These are phyloP conservation scores for Acropora tenuis DNA, from an alignment of 64 coral and sea anemone species.

Conservation along the genomic window DNA sequence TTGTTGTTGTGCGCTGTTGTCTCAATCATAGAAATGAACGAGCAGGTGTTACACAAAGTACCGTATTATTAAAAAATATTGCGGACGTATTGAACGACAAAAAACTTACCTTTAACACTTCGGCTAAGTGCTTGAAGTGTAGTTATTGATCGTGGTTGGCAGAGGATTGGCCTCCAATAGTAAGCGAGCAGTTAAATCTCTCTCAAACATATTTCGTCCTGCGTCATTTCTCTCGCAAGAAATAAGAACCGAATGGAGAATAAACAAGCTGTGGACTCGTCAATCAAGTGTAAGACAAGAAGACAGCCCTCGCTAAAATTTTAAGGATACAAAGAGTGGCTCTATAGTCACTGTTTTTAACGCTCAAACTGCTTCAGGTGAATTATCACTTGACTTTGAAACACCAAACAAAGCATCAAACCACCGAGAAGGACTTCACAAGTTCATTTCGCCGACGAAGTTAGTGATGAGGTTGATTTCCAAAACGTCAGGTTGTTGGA, in stretches of 20 bases:
- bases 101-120: background rate
- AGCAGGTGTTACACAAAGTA: background rate
- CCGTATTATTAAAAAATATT: background rate
- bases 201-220: background rate
- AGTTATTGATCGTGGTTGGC: background rate
- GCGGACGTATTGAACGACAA: background rate
- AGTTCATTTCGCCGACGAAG: background rate
- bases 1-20: background rate
- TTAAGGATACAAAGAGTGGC: background rate
- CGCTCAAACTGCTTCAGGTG: background rate
- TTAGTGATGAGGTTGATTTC: background rate
- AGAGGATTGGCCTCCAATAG: too few species aligned
- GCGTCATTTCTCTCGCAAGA: background rate
- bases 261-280: slow-evolving; percentile 4
- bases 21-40: background rate
- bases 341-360: background rate
- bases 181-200: too few species aligned
- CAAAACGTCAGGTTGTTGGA: background rate
- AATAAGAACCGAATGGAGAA: background rate
- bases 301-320: background rate
- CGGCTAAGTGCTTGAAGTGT: background rate
- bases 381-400: background rate
- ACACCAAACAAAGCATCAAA: background rate
- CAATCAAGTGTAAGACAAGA: slow-evolving; percentile 27
- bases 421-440: background rate